phyloP scores from a whole-genome alignment of 1,140 invertebrate species.

The Ectropis grisescens region DNA sequence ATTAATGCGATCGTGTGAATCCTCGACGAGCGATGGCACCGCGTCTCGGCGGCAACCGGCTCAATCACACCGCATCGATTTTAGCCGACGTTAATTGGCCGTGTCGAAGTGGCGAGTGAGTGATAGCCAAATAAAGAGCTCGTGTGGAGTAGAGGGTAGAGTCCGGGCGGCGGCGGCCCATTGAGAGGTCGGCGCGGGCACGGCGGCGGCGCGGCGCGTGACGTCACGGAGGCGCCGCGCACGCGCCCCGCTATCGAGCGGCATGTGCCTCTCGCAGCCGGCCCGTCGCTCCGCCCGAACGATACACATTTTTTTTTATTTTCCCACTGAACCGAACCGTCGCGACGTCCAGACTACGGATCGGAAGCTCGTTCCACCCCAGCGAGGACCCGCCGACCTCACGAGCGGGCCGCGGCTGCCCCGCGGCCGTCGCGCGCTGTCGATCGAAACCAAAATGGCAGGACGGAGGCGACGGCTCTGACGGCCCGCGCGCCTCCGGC shows the following conservation, averaged over 20 bases:
- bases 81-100: slow-evolving; percentile 8
- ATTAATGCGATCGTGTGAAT: too few relatives aligned
- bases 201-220: slow-evolving; percentile 40
- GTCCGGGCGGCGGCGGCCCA: slow-evolving; percentile 23
- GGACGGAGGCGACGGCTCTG: slow-evolving; percentile 24
- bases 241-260: slow-evolving; percentile 58
- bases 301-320: slow-evolving; percentile 62
- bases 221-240: slow-evolving; percentile 50
- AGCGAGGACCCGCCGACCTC: neutral
- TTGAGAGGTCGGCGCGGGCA: slow-evolving; percentile 36
- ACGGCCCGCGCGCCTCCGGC: slow-evolving; percentile 35
- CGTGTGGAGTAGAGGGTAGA: neutral
- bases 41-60: too few relatives aligned
- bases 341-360: slow-evolving; percentile 30
- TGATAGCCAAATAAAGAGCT: slow-evolving; percentile 24
- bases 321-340: slow-evolving; percentile 45
- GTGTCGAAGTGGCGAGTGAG: slow-evolving; percentile 12
- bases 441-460: slow-evolving; percentile 50
- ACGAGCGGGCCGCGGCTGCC: slow-evolving; percentile 2
- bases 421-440: slow-evolving; percentile 1
- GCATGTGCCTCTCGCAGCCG: slow-evolving; percentile 59
- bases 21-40: too few relatives aligned
- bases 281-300: slow-evolving; percentile 51
- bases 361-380: slow-evolving; percentile 17
- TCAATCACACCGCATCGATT: slow-evolving; percentile 2